Conservation (phyloP, 1,140 invertebrate species). For the Alviniconcha marisindica region DNA sequence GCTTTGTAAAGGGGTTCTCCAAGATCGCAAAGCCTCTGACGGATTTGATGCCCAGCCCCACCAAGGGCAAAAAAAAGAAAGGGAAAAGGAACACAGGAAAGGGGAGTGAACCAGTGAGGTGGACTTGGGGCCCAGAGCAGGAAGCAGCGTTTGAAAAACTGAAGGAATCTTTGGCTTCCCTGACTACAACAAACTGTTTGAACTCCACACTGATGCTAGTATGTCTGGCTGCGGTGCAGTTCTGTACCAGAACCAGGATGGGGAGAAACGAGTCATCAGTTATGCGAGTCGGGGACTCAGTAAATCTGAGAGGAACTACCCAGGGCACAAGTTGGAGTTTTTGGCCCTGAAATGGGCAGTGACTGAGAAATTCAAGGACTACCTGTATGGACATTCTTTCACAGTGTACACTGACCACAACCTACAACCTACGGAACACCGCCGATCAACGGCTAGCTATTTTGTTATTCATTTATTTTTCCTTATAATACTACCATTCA, state of each 20-base stretch:
- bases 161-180: constrained; percentile 52
- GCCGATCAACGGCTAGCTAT: too few relatives aligned
- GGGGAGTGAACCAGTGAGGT: constrained; percentile 4
- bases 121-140: constrained; percentile 43
- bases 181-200: constrained; percentile 48
- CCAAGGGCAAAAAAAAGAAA: constrained; percentile 9
- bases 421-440: too few relatives aligned
- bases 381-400: constrained; percentile 35
- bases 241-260: constrained; percentile 56
- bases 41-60: constrained; percentile 43
- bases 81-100: not conserved
- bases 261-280: constrained; percentile 40
- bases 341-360: constrained; percentile 51
- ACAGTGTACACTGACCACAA: constrained; percentile 37
- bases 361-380: constrained; percentile 45
- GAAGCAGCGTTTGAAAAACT: constrained; percentile 51
- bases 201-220: constrained; percentile 57
- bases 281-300: constrained; percentile 48
- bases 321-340: constrained; percentile 48
- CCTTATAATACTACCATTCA: too few relatives aligned
- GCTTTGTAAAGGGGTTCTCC: constrained; percentile 70
- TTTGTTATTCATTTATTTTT: too few relatives aligned
- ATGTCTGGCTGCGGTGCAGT: constrained; percentile 56
- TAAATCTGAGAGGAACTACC: constrained; percentile 39
- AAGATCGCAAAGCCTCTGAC: constrained; percentile 55